phyloP scores from a whole-genome alignment of 35 echinoderm and acorn worm species.

The Amphiura filiformis region DNA sequence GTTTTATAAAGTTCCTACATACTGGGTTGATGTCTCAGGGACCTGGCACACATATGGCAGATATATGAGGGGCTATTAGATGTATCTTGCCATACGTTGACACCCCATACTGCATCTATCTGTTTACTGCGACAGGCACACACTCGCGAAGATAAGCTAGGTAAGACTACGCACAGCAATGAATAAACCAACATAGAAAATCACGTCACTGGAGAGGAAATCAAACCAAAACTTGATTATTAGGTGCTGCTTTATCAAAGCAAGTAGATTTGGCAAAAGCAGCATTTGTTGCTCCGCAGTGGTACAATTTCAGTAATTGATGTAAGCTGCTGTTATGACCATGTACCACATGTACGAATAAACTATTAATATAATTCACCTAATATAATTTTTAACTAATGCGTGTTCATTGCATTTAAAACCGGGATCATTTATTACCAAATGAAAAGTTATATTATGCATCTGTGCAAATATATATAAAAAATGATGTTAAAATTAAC shows the following conservation, averaged over 20 bases:
- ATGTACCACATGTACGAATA: background rate
- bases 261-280: too few relatives aligned
- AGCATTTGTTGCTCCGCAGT: too few relatives aligned
- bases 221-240: background rate
- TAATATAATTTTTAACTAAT: too few relatives aligned
- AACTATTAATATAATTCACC: too few relatives aligned
- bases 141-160: background rate
- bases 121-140: background rate
- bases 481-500: too few relatives aligned
- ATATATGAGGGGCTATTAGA: background rate
- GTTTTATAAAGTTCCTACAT: too few relatives aligned
- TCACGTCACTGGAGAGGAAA: background rate
- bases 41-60: background rate
- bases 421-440: too few relatives aligned
- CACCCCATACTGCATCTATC: background rate
- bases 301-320: too few relatives aligned
- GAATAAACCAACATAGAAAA: background rate
- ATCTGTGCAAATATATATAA: too few relatives aligned
- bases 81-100: background rate
- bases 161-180: background rate
- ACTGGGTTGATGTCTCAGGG: background rate
- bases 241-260: too few relatives aligned
- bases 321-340: background rate
- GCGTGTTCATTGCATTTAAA: too few relatives aligned
- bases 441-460: too few relatives aligned